A percentile compares a stretch with the other conserved stretches of the same genome.
Conservation (phyloP, 2,888 invertebrate genomes). For the Augochlorella aurata region DNA sequence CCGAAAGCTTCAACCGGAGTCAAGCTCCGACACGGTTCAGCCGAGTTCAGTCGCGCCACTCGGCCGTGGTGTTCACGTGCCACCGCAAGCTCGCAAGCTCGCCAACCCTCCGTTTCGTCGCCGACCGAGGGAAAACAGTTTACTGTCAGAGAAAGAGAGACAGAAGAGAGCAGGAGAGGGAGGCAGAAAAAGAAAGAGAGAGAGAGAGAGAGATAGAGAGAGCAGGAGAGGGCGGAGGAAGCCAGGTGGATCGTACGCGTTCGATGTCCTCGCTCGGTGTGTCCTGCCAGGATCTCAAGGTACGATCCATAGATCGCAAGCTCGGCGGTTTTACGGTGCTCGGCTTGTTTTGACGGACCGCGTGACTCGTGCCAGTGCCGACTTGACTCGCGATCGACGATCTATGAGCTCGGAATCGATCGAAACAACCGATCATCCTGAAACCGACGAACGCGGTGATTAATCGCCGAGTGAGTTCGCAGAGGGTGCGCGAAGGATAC, state of each 20-base stretch:
- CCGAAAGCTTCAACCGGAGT: constrained; percentile 63
- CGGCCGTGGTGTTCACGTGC: constrained; percentile 72
- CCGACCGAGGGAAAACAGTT: neutral
- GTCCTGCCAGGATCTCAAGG: constrained; percentile 52
- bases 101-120: constrained; percentile 10
- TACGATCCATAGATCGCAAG: constrained; percentile 45
- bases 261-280: constrained; percentile 56
- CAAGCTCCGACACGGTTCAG: constrained; percentile 74
- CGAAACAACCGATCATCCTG: constrained; percentile 7
- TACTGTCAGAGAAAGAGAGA: constrained; percentile 11
- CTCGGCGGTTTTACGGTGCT: constrained; percentile 39
- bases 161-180: neutral
- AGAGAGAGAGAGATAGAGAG: neutral
- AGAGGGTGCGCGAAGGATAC: neutral
- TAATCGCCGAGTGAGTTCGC: neutral
- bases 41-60: constrained; percentile 77
- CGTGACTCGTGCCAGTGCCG: constrained; percentile 35
- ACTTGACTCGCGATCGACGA: neutral
- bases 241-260: constrained; percentile 52
- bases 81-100: constrained; percentile 59
- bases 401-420: neutral
- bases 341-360: constrained; percentile 33
- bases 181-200: neutral
- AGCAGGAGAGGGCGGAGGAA: constrained; percentile 15
- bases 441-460: neutral